Base-by-base conservation (phyloP, 2,113 vertebrate species). In the Morone saxatilis region DNA sequence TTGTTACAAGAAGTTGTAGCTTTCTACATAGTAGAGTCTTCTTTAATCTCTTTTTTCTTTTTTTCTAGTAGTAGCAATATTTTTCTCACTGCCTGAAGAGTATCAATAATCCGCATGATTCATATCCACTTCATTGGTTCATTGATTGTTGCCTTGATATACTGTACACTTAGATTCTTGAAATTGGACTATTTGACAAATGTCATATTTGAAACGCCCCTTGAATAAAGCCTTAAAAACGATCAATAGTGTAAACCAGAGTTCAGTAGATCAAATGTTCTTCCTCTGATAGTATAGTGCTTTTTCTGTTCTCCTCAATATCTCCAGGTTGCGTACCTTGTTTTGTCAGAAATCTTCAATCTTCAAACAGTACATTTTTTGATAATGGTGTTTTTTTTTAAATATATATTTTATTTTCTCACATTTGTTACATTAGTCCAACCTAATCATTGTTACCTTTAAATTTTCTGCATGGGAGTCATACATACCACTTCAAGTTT, bases 401-500 rank as follows among this genome's bases (percentile, higher is more conserved):
- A 31, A 31, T 31, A 31, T 16, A 43, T n/a, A 4, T 22, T 54
- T 1, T 20, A 40, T 62, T 69, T 12, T 71, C 31, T 40, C n/a
- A 19, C 19, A 47, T 65, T 71, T 50, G 41, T n/a, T n/a, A n/a
- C n/a, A n/a, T n/a, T n/a, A 62, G 5, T 19, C 65, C 69, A 6
- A 61, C 60, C 47, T 45, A 22, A 31, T 69, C 20, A 60, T 43
- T 36, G 16, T 57, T 75, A 45, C 40, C 31, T 63, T 16, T 63
- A 76, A 65, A 4, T 43, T 36, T 66, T 43, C 14, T 57, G 25
- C 36, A 76, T 66, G 69, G 70, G 77, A 69, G 74, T 67, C 48
- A 72, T 16, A 68, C 25, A 31, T 31, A 31, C 31, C 31, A 31
- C 31, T 31, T 31, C 31, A 31, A 31, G 31, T 31, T 31, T 31